These are phyloP conservation scores for Margaritifera margaritifera DNA, from an alignment of 2,888 invertebrate species.

Conservation along the genomic window DNA sequence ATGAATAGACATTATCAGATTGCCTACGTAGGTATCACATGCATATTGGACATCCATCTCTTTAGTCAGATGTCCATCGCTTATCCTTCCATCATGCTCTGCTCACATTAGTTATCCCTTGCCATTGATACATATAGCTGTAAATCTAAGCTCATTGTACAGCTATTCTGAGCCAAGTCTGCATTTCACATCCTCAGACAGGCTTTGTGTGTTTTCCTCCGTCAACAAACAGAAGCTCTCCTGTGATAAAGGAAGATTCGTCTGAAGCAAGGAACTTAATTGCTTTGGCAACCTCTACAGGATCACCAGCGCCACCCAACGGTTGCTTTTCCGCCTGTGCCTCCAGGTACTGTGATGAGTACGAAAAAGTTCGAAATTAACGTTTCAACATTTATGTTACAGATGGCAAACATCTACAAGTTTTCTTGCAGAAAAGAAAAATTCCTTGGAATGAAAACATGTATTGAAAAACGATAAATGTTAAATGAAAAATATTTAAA, in stretches of 20 bases:
- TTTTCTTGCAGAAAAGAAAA: background rate
- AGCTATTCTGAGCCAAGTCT: no score
- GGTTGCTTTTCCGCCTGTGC: slow-evolving; percentile 90
- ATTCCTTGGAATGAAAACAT: no score
- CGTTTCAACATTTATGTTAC: background rate
- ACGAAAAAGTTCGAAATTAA: no score
- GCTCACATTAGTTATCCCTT: no score
- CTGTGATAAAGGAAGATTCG: slow-evolving; percentile 88
- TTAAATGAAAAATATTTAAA: background rate
- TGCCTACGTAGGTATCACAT: no score
- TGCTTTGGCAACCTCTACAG: slow-evolving; percentile 88
- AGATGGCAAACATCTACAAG: background rate
- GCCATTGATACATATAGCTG: no score
- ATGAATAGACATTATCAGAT: no score
- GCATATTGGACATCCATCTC: no score
- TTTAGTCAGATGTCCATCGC: no score
- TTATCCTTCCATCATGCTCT: no score
- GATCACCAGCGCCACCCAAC: slow-evolving; percentile 85
- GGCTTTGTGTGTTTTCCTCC: slow-evolving; percentile 83
- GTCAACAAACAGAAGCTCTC: slow-evolving; percentile 89
- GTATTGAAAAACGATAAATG: background rate
- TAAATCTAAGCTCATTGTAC: no score
- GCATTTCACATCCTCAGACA: no score
- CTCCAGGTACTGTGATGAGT: slow-evolving; percentile 81
- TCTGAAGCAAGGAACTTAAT: slow-evolving; percentile 93